A percentile compares a stretch with the other conserved stretches of the same genome.
Evolutionary conservation across 2,113 vertebrate species (phyloP).

Genomic region (Equus przewalskii): DNA sequence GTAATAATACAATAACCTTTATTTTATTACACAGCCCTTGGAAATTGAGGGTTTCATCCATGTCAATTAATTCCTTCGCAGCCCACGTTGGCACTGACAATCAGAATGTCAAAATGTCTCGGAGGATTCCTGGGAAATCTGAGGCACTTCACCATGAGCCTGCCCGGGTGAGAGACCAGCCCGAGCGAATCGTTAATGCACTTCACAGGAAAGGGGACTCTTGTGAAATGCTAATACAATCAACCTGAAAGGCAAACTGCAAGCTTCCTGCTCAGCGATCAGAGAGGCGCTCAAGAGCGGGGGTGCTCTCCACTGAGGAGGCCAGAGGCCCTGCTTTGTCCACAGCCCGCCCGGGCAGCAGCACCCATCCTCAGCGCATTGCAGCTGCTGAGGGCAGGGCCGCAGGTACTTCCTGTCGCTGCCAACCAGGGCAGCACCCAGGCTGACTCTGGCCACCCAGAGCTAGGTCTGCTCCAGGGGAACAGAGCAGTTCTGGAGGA

Average conservation of each 20-base stretch:
- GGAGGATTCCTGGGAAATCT: slow-evolving; percentile 76
- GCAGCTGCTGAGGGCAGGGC: neutral
- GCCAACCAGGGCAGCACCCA: neutral
- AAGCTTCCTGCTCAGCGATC: slow-evolving; percentile 40
- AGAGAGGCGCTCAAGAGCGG: neutral
- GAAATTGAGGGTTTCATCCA: slow-evolving; percentile 83
- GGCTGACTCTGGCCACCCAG: neutral
- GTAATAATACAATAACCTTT: slow-evolving; percentile 83
- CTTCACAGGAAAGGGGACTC: slow-evolving; percentile 62
- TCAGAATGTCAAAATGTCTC: slow-evolving; percentile 83
- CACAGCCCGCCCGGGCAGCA: neutral
- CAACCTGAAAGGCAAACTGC: slow-evolving; percentile 64
- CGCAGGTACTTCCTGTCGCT: neutral
- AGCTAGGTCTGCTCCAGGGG: neutral
- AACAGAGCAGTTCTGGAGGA: neutral
- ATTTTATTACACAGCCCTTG: slow-evolving; percentile 83
- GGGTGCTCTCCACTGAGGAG: neutral
- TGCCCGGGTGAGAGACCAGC: slow-evolving; percentile 73
- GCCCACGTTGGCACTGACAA: slow-evolving; percentile 80
- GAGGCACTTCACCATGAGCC: slow-evolving; percentile 54
- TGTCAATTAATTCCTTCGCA: slow-evolving; percentile 82
- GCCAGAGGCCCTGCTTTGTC: neutral
- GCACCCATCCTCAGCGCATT: neutral
- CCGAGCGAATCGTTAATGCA: slow-evolving; percentile 46
- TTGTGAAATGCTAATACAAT: slow-evolving; percentile 69